These are phyloP conservation scores for Mesodorylaimus sp. DNA, from an alignment of 2,888 invertebrate genomes.

Conservation along the genomic window DNA sequence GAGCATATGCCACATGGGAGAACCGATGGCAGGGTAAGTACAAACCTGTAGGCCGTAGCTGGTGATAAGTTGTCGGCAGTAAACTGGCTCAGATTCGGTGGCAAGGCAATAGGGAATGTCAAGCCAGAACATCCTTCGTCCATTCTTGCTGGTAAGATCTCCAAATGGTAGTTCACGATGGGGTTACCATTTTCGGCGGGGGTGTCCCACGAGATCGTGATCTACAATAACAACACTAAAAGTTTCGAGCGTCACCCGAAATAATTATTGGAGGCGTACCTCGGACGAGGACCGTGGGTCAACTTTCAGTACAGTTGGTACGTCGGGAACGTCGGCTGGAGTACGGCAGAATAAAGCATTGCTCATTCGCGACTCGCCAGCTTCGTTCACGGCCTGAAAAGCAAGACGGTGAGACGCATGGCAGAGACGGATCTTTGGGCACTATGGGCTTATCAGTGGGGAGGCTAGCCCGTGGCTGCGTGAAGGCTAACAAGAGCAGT, in stretches of 20 bases:
- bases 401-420: too few species aligned
- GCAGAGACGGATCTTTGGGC: too few species aligned
- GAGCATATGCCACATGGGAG: background rate
- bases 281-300: constrained; percentile 9
- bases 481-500: too few species aligned
- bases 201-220: constrained; percentile 41
- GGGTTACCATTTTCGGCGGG: constrained; percentile 56
- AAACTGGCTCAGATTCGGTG: constrained; percentile 41
- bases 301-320: constrained; percentile 12
- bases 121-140: too few species aligned
- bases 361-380: constrained; percentile 59
- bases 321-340: constrained; percentile 15
- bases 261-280: background rate
- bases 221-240: constrained; percentile 16
- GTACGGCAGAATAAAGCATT: constrained; percentile 38
- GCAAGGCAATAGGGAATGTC: constrained; percentile 4
- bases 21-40: too few species aligned
- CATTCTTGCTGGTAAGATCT: constrained; percentile 38
- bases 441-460: too few species aligned
- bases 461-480: too few species aligned
- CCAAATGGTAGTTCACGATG: constrained; percentile 55
- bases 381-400: constrained; percentile 53
- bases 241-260: background rate
- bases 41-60: constrained; percentile 56
- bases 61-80: constrained; percentile 51